Base-by-base conservation (phyloP, 1,140 invertebrate genomes). In the Leptopilina boulardi region DNA sequence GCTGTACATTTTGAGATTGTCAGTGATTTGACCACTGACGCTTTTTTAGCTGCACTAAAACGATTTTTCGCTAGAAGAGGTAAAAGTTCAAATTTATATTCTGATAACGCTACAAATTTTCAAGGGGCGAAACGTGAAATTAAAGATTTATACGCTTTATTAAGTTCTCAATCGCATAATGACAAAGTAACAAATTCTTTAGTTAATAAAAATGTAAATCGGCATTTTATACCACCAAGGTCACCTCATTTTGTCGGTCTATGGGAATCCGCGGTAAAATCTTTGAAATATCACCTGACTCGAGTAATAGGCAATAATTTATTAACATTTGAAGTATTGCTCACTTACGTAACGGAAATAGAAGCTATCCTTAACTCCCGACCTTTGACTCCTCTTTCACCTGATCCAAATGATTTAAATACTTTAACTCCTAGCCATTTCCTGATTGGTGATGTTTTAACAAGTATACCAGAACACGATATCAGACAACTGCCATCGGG, bases 11-110 rank as follows among this genome's bases (percentile, higher is more conserved):
- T n/a, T n/a, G n/a, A 89, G 74, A 41, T 86, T 0, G 86, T 87
- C 0, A 75, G 21, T 9, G 81, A 84, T 74, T 26, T 89, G 0
- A 80, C 81, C 3, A 83, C 84, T 0, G 78, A 85, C 41, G 77
- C 80, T 0, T 88, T 88, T 73, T 18, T 88, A 3, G 76, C 78
- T n/a, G 80, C 84, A 3, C 75, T 89, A 4, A 54, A 71, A 34
- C 76, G 84, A 70, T 89, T 89, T 75, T 77, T 82, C 3, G 42
- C 77, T 19, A 30, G 84, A 18, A 44, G 87, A 30, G 81, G 81
- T 38, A 18, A 73, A 18, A 73, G 47, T 8, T 6, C 18, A 4
- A 76, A 59, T 54, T 11, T 8, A 66, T 71, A 54, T 85, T 87
- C 73, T 89, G 47, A 51, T 8, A 51, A 51, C 18, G 47, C n/a